Conservation (phyloP, 2,797 vertebrate genomes). For the Paguma larvata region DNA sequence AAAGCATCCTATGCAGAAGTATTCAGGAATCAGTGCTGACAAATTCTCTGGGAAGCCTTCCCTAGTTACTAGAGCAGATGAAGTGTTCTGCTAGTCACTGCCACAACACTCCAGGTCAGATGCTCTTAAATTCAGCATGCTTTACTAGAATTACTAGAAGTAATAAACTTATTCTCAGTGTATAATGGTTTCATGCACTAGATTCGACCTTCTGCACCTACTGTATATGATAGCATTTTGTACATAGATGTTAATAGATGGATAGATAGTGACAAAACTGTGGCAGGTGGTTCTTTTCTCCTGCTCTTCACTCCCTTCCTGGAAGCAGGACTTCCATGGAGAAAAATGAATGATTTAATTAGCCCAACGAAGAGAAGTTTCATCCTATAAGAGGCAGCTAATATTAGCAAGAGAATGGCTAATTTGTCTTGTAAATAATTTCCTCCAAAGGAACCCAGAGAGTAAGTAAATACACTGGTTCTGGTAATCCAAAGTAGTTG, state of each 20-base stretch:
- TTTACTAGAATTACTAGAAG: neutral
- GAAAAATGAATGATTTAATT: neutral
- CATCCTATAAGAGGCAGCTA: neutral
- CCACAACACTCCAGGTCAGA: neutral
- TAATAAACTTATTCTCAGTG: neutral
- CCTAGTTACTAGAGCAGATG: neutral
- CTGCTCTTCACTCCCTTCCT: neutral
- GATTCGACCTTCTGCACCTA: neutral
- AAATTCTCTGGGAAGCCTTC: neutral
- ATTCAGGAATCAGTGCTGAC: neutral
- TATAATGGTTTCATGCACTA: neutral
- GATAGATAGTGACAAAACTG: neutral
- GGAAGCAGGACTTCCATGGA: neutral
- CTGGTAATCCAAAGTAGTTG: neutral
- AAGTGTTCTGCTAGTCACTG: neutral
- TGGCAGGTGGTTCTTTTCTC: neutral
- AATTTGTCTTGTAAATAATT: constrained; percentile 40
- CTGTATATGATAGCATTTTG: neutral
- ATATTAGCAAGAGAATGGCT: constrained; percentile 3
- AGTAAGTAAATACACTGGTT: neutral
- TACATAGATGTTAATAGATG: neutral
- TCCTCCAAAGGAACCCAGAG: neutral
- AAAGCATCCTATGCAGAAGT: neutral
- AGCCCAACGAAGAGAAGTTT: neutral
- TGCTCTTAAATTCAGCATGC: neutral